phyloP scores from a whole-genome alignment of 2,888 invertebrate species.

The Sepioteuthis lessoniana region DNA sequence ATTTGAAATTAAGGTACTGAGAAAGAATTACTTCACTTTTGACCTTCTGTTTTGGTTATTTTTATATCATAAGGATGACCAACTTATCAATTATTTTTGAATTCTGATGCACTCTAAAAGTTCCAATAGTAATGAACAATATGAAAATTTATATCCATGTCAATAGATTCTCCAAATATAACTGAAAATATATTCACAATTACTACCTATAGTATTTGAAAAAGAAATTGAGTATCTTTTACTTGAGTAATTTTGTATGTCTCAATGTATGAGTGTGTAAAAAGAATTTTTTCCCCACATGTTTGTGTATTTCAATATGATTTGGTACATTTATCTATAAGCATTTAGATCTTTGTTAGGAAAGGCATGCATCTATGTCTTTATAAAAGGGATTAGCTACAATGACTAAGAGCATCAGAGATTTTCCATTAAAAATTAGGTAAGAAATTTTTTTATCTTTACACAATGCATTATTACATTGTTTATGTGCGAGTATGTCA shows the following conservation, averaged over 20 bases:
- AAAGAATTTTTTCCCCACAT: too few relatives aligned
- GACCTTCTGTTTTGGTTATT: not conserved
- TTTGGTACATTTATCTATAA: not conserved
- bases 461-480: not conserved
- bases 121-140: not conserved
- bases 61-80: not conserved
- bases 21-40: not conserved
- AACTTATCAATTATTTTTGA: not conserved
- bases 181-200: too few relatives aligned
- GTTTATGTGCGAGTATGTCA: not conserved
- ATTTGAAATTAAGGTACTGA: not conserved
- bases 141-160: not conserved
- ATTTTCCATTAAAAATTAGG: not conserved
- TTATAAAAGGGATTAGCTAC: not conserved
- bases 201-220: too few relatives aligned
- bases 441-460: not conserved
- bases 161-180: too few relatives aligned
- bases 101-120: not conserved
- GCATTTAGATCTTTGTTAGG: not conserved
- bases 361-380: not conserved
- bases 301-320: not conserved
- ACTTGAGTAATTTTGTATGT: too few relatives aligned
- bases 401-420: not conserved
- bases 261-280: too few relatives aligned
- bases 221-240: too few relatives aligned